phyloP scores from a whole-genome alignment of 1,140 invertebrate genomes.

The Berghia stephanieae region DNA sequence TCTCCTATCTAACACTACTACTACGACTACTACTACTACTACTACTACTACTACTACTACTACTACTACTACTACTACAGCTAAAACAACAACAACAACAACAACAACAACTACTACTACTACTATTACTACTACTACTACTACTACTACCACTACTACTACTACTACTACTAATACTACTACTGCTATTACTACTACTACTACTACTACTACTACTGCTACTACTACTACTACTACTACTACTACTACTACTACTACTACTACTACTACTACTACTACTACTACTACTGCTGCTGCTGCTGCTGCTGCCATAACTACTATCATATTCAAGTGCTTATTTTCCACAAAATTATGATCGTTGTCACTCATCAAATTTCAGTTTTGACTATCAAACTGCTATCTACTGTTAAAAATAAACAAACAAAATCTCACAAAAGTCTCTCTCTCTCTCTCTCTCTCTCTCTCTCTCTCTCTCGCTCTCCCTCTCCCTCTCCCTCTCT shows the following conservation, averaged over 20 bases:
- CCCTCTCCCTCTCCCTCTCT: too few species aligned
- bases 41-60: constrained; percentile 21
- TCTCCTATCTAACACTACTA: background rate
- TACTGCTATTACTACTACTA: constrained; percentile 16
- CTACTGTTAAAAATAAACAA: too few species aligned
- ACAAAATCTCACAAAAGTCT: too few species aligned
- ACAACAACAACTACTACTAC: constrained; percentile 17
- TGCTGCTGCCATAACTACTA: constrained; percentile 8
- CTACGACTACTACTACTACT: background rate
- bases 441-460: too few species aligned
- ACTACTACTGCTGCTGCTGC: constrained; percentile 7
- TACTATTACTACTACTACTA: constrained; percentile 18
- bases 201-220: constrained; percentile 15
- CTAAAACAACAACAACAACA: constrained; percentile 21
- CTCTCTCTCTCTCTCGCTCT: too few species aligned
- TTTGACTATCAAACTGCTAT: too few species aligned
- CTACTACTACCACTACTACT: constrained; percentile 11
- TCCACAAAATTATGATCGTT: too few species aligned
- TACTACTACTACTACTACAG: constrained; percentile 14
- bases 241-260: constrained; percentile 4
- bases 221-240: constrained; percentile 16
- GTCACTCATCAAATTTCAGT: too few species aligned
- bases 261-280: constrained; percentile 11
- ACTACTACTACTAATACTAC: constrained; percentile 10
- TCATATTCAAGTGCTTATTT: too few species aligned